phyloP scores from a whole-genome alignment of 2,888 invertebrate genomes.

The Caenorhabditis sp. region DNA sequence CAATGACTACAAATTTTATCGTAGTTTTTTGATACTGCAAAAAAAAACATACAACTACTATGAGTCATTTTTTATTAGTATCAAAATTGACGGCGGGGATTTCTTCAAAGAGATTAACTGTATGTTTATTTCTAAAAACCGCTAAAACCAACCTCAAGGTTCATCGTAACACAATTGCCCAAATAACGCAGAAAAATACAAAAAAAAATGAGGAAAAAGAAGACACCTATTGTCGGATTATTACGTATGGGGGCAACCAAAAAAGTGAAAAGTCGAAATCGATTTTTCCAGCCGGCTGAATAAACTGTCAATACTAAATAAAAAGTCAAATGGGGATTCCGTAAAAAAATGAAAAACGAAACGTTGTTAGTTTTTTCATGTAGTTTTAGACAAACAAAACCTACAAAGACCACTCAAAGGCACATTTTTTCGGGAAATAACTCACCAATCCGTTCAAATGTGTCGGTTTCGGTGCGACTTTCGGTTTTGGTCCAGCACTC shows the following conservation, averaged over 20 bases:
- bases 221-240: constrained; percentile 40
- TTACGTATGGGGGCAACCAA: constrained; percentile 5
- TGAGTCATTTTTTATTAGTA: too few relatives aligned
- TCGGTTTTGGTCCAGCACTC: constrained; percentile 30
- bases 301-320: background rate
- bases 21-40: too few relatives aligned
- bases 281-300: background rate
- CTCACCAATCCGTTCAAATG: constrained; percentile 26
- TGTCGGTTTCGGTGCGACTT: constrained; percentile 31
- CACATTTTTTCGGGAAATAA: too few relatives aligned
- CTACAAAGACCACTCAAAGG: too few relatives aligned
- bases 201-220: background rate
- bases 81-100: too few relatives aligned
- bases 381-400: background rate
- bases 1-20: too few relatives aligned
- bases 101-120: background rate
- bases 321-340: background rate
- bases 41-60: too few relatives aligned
- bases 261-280: background rate
- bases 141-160: constrained; percentile 16
- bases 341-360: background rate
- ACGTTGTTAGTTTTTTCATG: background rate
- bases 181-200: background rate
- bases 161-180: background rate
- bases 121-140: background rate